A percentile compares a stretch with the other conserved stretches of the same genome.
These are phyloP conservation scores for Alcedo quadribrachys DNA, from an alignment of 2,797 vertebrate species.

Conservation along the genomic window DNA sequence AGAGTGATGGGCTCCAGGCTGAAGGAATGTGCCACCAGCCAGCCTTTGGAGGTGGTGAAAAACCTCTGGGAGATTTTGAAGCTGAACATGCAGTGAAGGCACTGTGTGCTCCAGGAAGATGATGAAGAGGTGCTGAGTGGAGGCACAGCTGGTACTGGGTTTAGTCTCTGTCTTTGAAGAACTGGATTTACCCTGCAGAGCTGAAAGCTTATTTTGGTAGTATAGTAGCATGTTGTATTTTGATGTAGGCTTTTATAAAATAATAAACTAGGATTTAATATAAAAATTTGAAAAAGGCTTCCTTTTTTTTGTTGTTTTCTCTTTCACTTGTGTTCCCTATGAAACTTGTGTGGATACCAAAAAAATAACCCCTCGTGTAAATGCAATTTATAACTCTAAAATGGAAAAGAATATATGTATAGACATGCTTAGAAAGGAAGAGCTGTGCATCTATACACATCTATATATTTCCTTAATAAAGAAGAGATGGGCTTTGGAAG, in stretches of 20 bases:
- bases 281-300: not conserved
- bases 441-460: not conserved
- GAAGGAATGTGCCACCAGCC: slow-evolving; percentile 20
- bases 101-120: not conserved
- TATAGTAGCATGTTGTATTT: slow-evolving; percentile 26
- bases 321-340: not conserved
- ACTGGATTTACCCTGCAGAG: not conserved
- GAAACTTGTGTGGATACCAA: not conserved
- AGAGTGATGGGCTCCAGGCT: slow-evolving; percentile 69
- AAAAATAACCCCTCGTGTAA: not conserved
- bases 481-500: not conserved
- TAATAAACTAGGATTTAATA: not conserved
- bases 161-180: not conserved
- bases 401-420: not conserved
- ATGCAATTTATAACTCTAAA: not conserved
- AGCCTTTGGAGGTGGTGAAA: slow-evolving; percentile 30
- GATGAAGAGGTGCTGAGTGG: not conserved
- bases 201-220: not conserved
- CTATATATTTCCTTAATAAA: not conserved
- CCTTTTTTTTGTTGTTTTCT: not conserved
- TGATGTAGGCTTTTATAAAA: slow-evolving; percentile 36
- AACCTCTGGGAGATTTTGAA: slow-evolving; percentile 54
- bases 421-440: not conserved
- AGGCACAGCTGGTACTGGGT: not conserved
- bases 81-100: not conserved